Base-by-base conservation (phyloP, 2,888 invertebrate genomes). In the Nebria salina region DNA sequence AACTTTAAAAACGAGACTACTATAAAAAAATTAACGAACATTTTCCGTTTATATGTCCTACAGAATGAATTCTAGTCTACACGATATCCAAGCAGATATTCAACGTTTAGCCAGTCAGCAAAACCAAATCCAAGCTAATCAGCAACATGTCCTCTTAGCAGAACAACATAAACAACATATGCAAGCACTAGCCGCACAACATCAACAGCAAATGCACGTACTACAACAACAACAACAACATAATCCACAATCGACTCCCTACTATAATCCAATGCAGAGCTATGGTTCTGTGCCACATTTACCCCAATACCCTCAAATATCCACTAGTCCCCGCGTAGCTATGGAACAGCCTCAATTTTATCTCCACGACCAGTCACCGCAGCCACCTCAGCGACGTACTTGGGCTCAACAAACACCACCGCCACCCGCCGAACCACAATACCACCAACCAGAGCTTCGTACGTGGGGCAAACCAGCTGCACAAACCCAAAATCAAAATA, bases 61-160 rank as follows among this genome's bases (percentile, higher is more conserved):
- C 89, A 95, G 95, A 91, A 96, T 98, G 94, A 97, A 97, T 91
- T 94, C 93, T 90, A 97, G 96, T 91, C 93, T 98, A 87, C 95
- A 95, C 88, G 97, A 98, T 90, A 95, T 98, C 87, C 97, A 98
- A 90, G 95, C 95, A 84, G 98, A 98, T 90, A 97, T 98, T 87
- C 96, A 97, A 89, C 93, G 96, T 85, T 91, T 98, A 84, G 94
- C 96, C 82, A 94, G 93, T 83, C 96, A 97, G 87, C 95, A 95
- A 87, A 93, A 92, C 88, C 94, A 94, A 89, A 93, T 95, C 85
- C 94, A 92, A 87, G 90, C 90, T 70, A 72, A 72, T 26, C 91
- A 93, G 85, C 91, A 92, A 85, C 92, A 93, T 84, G 92, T 92
- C 85, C 88, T 92, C 84, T 89, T 92, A 86, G 87, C 88, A 82